phyloP scores from a whole-genome alignment of 2,113 vertebrate species.

The Gadus macrocephalus region DNA sequence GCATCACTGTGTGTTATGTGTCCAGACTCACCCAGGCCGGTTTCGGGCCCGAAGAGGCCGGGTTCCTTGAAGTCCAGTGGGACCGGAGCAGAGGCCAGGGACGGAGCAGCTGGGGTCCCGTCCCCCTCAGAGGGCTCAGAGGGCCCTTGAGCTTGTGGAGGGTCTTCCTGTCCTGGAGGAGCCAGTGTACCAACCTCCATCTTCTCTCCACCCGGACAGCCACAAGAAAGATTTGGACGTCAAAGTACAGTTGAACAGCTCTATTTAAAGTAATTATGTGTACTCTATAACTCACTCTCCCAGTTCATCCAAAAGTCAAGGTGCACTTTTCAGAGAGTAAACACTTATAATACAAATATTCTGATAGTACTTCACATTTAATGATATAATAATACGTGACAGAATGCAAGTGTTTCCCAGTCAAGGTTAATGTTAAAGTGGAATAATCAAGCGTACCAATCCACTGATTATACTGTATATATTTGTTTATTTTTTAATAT shows the following conservation, averaged over 20 bases:
- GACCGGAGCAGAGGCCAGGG: not conserved
- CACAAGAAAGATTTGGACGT: not conserved
- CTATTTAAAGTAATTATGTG: not conserved
- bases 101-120: slow-evolving; percentile 17
- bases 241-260: not conserved
- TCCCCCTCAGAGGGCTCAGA: slow-evolving; percentile 24
- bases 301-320: too few species aligned
- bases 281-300: too few species aligned
- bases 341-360: too few species aligned
- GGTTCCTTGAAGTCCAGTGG: slow-evolving; percentile 40
- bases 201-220: slow-evolving; percentile 24
- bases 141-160: slow-evolving; percentile 6
- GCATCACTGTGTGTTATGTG: not conserved
- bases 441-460: too few species aligned
- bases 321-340: too few species aligned
- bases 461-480: too few species aligned
- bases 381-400: too few species aligned
- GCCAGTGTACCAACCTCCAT: slow-evolving; percentile 62
- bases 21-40: slow-evolving; percentile 61
- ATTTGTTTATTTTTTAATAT: too few species aligned
- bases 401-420: too few species aligned
- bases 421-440: too few species aligned
- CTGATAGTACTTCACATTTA: too few species aligned
- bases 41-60: slow-evolving; percentile 51
- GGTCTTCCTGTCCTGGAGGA: slow-evolving; percentile 39